Percentiles rank a stretch among this genome's conserved stretches.
Conservation (phyloP, 2,113 vertebrate genomes). For the Solenodon paradoxus region DNA sequence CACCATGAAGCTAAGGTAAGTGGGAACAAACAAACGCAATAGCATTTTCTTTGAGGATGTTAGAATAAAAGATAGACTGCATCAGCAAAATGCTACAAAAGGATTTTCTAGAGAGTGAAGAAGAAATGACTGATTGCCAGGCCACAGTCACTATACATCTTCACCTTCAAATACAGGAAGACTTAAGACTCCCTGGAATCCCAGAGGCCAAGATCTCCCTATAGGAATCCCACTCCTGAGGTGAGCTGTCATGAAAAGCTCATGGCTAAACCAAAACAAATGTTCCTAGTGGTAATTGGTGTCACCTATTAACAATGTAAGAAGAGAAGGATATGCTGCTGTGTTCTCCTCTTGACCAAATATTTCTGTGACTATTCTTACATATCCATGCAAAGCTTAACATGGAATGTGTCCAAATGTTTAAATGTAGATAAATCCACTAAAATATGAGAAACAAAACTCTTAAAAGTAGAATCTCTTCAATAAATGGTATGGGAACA, state of each 20-base stretch:
- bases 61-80: neutral
- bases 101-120: neutral
- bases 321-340: neutral
- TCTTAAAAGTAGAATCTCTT: neutral
- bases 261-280: too few relatives aligned
- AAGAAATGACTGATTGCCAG: neutral
- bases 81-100: neutral
- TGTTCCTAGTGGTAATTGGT: neutral
- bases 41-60: neutral
- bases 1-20: neutral
- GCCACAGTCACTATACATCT: neutral
- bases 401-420: neutral
- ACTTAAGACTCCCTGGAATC: neutral
- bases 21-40: neutral
- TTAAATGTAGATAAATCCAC: neutral
- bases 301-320: neutral
- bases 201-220: neutral
- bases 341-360: too few relatives aligned
- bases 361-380: too few relatives aligned
- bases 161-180: neutral
- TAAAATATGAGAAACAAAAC: neutral
- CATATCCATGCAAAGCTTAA: neutral
- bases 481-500: neutral
- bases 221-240: neutral
- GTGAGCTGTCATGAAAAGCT: neutral